Base-by-base conservation (phyloP, 1,140 invertebrate species). In the Drosophila auraria region DNA sequence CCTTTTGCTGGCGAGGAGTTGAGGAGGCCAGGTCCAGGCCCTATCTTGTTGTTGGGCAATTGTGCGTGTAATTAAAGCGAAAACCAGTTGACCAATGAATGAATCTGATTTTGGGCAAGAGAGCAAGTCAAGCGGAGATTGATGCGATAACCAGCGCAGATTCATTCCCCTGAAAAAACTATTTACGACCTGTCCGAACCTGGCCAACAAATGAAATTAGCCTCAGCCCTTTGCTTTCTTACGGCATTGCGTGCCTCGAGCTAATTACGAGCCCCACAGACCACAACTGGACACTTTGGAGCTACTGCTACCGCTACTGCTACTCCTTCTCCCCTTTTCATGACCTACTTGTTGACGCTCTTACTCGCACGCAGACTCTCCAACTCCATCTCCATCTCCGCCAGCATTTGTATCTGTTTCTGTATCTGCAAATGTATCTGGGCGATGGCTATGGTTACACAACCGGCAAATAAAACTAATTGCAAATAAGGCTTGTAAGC, bases 291-390 rank as follows among this genome's bases (percentile, higher is more conserved):
- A 78, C 70, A 62, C 58, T 38, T 36, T 69, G 33, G 50, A 40
- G 54, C 36, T 40, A 57, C 54, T n/a, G 54, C 23, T 42, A 36
- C 54, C 3, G 36, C 36, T 14, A 5, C 36, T 0, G 33, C 33
- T 36, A 9, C n/a, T 23, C 53, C 53, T 56, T 23, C 54, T n/a
- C 27, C 68, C 68, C 40, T 27, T 33, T 58, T 45, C 27, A 53
- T 65, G 83, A 87, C 83, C 83, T 83, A 87, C 83, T 87, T 87
- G 83, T 80, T 83, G 83, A 56, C 40, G 49, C 63, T 56, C 40
- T 71, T 47, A 64, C 51, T 44, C 40, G 36, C 47, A 50, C 61
- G 25, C 36, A 38, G 38, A 36, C 71, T 57, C 63, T 40, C 47
- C n/a, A 57, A 14, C 69, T 69, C 68, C 25, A 27, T 27, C 25